Percentiles rank a stretch among this genome's conserved stretches.
phyloP scores from a whole-genome alignment of 1,140 invertebrate genomes.

The Leptoteleia sp. region DNA sequence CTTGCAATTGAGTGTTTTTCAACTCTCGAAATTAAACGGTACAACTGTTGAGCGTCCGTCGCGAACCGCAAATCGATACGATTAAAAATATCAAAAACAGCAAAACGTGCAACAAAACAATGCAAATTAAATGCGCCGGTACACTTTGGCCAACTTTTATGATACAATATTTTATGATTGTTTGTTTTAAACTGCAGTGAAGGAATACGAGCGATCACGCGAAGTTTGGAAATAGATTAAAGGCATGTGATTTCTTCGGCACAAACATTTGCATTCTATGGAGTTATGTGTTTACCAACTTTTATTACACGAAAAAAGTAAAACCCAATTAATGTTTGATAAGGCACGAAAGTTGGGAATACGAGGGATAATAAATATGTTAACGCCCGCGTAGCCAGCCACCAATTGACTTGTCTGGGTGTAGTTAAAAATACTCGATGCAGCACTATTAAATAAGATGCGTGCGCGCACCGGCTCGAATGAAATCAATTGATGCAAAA shows the following conservation, averaged over 20 bases:
- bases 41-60: conserved; percentile 15
- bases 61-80: conserved; percentile 28
- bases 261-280: not conserved
- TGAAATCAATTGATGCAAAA: not conserved
- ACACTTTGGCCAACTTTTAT: conserved; percentile 12
- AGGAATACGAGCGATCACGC: too few species aligned
- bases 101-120: conserved; percentile 7
- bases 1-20: not conserved
- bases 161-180: conserved; percentile 21
- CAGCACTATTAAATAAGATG: too few species aligned
- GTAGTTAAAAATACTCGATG: too few species aligned
- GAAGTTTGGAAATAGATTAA: conserved; percentile 2
- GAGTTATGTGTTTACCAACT: not conserved
- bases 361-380: too few species aligned
- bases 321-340: too few species aligned
- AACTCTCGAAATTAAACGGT: not conserved
- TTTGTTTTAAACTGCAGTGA: conserved; percentile 16
- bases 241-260: not conserved
- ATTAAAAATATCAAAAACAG: conserved; percentile 31
- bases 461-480: too few species aligned
- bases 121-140: conserved; percentile 9
- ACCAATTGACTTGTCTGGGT: too few species aligned
- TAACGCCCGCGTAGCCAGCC: too few species aligned
- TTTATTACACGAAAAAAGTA: not conserved
- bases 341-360: too few species aligned